These are phyloP conservation scores for Sphenopsis melanotis DNA, from an alignment of 2,797 vertebrate genomes.

Conservation along the genomic window DNA sequence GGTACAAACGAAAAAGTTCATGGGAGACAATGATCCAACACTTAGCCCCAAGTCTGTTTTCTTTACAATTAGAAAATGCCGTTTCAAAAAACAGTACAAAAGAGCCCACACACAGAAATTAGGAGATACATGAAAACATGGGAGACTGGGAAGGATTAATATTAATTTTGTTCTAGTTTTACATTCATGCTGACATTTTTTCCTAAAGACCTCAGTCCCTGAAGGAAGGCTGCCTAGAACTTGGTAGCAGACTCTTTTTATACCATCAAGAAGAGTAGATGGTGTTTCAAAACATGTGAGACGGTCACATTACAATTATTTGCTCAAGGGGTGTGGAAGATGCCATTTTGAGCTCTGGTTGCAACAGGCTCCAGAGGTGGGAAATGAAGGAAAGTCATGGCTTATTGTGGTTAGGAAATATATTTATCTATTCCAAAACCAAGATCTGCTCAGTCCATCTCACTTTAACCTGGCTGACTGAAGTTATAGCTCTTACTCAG, in stretches of 20 bases:
- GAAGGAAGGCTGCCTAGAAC: not conserved
- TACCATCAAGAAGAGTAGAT: not conserved
- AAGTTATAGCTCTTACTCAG: not conserved
- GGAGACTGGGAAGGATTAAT: not conserved
- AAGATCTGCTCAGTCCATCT: not conserved
- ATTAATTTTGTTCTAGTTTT: not conserved
- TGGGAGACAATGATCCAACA: slow-evolving; percentile 1
- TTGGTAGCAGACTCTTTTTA: not conserved
- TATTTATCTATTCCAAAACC: not conserved
- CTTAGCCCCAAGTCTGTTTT: not conserved
- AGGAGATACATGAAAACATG: not conserved
- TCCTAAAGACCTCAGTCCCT: not conserved
- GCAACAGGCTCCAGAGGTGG: not conserved
- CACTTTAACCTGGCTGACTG: not conserved
- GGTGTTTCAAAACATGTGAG: not conserved
- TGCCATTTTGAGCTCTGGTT: not conserved
- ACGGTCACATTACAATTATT: not conserved
- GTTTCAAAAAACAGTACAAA: not conserved
- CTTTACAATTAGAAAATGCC: not conserved
- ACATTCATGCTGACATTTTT: not conserved
- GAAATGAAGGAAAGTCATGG: not conserved
- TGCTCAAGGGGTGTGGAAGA: not conserved
- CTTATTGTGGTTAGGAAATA: not conserved
- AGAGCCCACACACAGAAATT: not conserved
- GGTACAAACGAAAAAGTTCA: not conserved